Evolutionary conservation across 30 jellyfish, hydroid and myxozoan genomes (phyloP).

Genomic region (Nemopilema nomurai): DNA sequence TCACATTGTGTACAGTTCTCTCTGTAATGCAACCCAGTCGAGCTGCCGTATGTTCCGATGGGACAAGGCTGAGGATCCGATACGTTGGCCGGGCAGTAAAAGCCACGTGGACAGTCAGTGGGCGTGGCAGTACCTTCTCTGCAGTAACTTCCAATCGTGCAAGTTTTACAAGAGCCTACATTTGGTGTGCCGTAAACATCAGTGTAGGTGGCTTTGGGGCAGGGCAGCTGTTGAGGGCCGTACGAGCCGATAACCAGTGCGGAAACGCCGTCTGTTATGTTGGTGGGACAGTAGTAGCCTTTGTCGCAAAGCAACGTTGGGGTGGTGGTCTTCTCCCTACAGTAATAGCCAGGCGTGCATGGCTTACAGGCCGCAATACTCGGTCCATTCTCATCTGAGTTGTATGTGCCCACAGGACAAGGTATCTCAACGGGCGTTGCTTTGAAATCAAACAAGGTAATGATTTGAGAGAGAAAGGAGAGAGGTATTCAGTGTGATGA

Average conservation of each 20-base stretch:
- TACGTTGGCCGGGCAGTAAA: conserved; percentile 81
- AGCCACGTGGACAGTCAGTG: conserved; percentile 89
- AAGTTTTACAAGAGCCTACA: conserved; percentile 74
- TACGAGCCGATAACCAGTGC: conserved; percentile 90
- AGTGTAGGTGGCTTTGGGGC: conserved; percentile 92
- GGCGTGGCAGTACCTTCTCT: conserved; percentile 92
- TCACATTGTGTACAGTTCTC: conserved; percentile 97
- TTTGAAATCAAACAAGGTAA: not conserved
- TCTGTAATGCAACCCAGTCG: conserved; percentile 74
- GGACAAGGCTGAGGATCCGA: conserved; percentile 97
- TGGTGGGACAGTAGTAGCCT: conserved; percentile 97
- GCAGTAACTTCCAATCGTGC: conserved; percentile 90
- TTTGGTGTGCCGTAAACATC: conserved; percentile 73
- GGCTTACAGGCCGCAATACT: conserved; percentile 87
- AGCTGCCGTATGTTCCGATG: conserved; percentile 88
- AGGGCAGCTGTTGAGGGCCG: conserved; percentile 95
- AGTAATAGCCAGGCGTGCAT: conserved; percentile 95
- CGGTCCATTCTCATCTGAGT: conserved; percentile 82
- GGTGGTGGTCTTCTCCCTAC: conserved; percentile 80
- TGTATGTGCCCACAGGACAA: conserved; percentile 98
- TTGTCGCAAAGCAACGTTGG: conserved; percentile 74
- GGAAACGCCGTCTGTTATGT: conserved; percentile 94
- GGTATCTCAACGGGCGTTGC: conserved; percentile 86
- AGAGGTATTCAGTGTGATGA: too few relatives aligned
- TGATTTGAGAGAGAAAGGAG: too few relatives aligned